These are phyloP conservation scores for Scaptomyza tumidula DNA, from an alignment of 2,888 invertebrate genomes.

Conservation along the genomic window DNA sequence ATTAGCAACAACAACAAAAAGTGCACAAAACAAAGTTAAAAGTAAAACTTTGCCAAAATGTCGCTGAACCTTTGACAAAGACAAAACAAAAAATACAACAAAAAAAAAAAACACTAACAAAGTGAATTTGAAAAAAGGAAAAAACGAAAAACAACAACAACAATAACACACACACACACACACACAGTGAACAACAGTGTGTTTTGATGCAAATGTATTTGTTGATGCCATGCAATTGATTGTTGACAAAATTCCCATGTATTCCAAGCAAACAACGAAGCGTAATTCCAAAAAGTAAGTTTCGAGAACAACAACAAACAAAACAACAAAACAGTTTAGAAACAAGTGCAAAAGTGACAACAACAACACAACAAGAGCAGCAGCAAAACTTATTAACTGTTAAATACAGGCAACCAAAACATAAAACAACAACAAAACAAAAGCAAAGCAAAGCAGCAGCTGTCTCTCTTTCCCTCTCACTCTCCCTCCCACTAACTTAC, in stretches of 20 bases:
- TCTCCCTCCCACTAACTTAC: constrained; percentile 28
- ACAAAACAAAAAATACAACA: constrained; percentile 10
- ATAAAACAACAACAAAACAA: constrained; percentile 24
- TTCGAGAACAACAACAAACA: constrained; percentile 23
- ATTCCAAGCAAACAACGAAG: constrained; percentile 85
- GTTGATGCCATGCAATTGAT: constrained; percentile 84
- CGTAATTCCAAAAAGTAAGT: constrained; percentile 85
- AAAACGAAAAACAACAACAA: constrained; percentile 40
- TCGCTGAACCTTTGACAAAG: constrained; percentile 60
- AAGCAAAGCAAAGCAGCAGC: constrained; percentile 24
- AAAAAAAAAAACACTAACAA: constrained; percentile 2
- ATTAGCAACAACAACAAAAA: constrained; percentile 19
- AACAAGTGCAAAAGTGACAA: constrained; percentile 39
- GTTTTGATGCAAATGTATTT: constrained; percentile 64
- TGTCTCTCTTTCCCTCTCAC: constrained; percentile 29
- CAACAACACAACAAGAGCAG: constrained; percentile 36
- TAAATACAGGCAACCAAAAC: constrained; percentile 21
- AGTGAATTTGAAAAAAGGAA: background rate
- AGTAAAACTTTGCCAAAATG: constrained; percentile 55
- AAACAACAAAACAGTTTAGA: constrained; percentile 14
- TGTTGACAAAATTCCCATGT: constrained; percentile 85
- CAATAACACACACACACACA: constrained; percentile 42
- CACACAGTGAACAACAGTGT: constrained; percentile 53
- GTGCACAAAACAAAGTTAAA: constrained; percentile 48
- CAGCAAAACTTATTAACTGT: constrained; percentile 18